Conservation (phyloP, 2,888 invertebrate species). For the Rapana venosa region DNA sequence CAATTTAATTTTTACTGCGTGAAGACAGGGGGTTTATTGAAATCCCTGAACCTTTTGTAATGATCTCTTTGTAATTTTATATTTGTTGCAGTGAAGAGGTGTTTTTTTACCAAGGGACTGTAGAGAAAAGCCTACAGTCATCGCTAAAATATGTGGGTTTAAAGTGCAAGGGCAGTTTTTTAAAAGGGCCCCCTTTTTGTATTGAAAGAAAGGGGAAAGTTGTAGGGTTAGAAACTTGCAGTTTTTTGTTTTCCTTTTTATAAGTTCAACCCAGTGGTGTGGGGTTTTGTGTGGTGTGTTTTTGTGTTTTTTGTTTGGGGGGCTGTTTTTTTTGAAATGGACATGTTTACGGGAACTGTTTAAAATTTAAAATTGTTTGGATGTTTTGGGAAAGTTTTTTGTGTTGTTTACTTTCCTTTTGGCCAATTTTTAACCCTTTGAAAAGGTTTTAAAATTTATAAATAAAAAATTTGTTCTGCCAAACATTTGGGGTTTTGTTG, state of each 20-base stretch:
- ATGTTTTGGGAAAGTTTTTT: no score
- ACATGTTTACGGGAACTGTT: no score
- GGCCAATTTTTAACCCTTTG: no score
- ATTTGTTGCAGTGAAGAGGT: no score
- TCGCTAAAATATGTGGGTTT: not conserved
- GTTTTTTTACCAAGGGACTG: not conserved
- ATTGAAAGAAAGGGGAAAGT: not conserved
- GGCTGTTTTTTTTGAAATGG: not conserved
- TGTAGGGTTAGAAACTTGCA: not conserved
- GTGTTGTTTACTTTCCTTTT: no score
- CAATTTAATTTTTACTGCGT: no score
- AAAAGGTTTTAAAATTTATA: no score
- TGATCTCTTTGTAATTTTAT: no score
- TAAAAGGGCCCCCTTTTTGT: not conserved
- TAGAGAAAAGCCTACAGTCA: not conserved
- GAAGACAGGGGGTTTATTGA: not conserved
- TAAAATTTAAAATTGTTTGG: no score
- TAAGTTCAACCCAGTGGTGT: not conserved
- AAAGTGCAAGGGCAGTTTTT: not conserved
- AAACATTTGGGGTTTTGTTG: no score
- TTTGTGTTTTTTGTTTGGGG: not conserved
- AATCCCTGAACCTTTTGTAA: not conserved
- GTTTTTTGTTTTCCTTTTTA: no score
- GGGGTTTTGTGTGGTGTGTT: not conserved
- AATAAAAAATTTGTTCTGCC: no score